phyloP scores from a whole-genome alignment of 2,888 invertebrate species.

The Dinocampus coccinellae region DNA sequence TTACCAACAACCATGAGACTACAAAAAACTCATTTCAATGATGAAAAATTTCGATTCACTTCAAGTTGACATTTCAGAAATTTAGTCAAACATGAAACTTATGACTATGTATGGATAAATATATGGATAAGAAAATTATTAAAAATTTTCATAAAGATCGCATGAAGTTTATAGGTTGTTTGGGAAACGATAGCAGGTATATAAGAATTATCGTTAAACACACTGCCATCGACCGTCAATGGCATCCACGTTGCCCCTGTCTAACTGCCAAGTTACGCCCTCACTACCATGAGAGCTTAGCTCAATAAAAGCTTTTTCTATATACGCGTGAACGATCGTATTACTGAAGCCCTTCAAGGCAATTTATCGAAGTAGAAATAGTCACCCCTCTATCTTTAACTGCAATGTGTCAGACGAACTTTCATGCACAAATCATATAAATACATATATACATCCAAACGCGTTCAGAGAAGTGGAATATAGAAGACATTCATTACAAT shows the following conservation, averaged over 20 bases:
- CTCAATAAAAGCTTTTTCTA: conserved; percentile 54
- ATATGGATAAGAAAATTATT: too few relatives aligned
- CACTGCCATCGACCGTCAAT: conserved; percentile 50
- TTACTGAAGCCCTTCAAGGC: neutral
- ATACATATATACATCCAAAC: neutral
- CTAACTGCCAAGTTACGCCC: conserved; percentile 61
- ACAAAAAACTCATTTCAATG: conserved; percentile 5
- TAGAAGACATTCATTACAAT: neutral
- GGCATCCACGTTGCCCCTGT: conserved; percentile 58
- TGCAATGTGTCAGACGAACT: conserved; percentile 19
- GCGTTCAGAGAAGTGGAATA: neutral
- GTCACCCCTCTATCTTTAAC: conserved; percentile 6
- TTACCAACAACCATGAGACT: conserved; percentile 5
- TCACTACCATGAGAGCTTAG: conserved; percentile 53
- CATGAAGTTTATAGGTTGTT: conserved; percentile 1
- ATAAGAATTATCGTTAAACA: conserved; percentile 55
- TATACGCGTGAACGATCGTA: neutral
- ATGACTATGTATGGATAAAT: too few relatives aligned
- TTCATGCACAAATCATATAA: neutral
- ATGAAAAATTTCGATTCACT: conserved; percentile 10
- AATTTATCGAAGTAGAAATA: conserved; percentile 16
- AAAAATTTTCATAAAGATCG: neutral
- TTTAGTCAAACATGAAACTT: conserved; percentile 8
- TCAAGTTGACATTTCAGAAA: neutral
- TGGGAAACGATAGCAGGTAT: conserved; percentile 9